A percentile compares a stretch with the other conserved stretches of the same genome.
Conservation (phyloP, 2,888 invertebrate genomes). For the Scrobipalpa costella region DNA sequence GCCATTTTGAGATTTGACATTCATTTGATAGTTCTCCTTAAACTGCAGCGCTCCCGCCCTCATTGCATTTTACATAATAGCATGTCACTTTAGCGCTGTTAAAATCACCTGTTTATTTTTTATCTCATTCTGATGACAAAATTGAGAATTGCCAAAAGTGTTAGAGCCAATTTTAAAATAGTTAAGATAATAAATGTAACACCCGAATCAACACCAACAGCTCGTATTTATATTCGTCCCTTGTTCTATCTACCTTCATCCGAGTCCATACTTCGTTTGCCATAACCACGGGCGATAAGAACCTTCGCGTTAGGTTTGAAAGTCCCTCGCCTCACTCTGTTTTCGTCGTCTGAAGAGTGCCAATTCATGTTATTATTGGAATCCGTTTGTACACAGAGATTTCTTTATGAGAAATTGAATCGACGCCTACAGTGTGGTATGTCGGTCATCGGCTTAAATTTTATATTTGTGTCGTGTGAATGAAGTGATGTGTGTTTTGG, state of each 20-base stretch:
- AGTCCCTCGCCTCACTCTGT: slow-evolving; percentile 61
- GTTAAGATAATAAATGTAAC: no score
- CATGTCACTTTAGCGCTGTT: no score
- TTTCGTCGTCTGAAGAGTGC: slow-evolving; percentile 67
- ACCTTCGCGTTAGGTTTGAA: slow-evolving; percentile 70
- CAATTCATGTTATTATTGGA: slow-evolving; percentile 39
- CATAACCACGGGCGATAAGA: slow-evolving; percentile 70
- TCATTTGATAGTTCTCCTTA: no score
- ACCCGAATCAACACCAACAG: no score
- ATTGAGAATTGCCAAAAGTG: no score
- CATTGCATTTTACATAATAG: no score
- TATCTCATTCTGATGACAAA: no score
- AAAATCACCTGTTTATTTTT: no score
- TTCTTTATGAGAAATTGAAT: slow-evolving; percentile 5
- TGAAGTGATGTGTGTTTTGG: not conserved
- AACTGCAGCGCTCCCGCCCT: no score
- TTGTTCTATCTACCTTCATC: slow-evolving; percentile 30
- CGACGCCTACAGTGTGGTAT: not conserved
- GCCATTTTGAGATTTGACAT: no score
- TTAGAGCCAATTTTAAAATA: no score
- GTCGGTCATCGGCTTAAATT: slow-evolving; percentile 5
- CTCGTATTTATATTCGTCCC: not conserved
- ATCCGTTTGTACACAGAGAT: slow-evolving; percentile 5
- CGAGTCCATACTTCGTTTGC: slow-evolving; percentile 41
- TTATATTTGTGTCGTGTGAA: slow-evolving; percentile 6